Base-by-base conservation (phyloP, 2,113 vertebrate species). In the Passer domesticus region DNA sequence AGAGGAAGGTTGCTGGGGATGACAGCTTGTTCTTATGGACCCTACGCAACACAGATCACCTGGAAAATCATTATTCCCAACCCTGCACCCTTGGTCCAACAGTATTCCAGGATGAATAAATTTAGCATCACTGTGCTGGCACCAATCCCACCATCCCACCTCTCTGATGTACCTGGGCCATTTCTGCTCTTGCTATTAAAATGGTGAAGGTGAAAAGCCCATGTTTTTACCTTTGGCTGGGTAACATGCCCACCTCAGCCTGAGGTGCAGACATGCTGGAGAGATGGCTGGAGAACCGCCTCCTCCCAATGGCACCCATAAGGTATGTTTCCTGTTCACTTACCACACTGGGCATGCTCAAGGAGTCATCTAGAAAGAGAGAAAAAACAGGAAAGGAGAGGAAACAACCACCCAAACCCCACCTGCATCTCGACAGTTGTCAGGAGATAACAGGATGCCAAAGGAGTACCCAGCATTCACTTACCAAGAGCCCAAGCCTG, bases 261-360 rank as follows among this genome's bases (percentile, higher is more conserved):
- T 99, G 99, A 96, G 98, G 97, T 95, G 98, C 93, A 24, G 98
- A 98, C 27, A 98, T 93, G 92, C 98, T 98, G 46, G 99, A 99
- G 97, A 98, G 98, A 72, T 99, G 99, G 97, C 99, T 99, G 98
- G 99, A 99, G 98, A 99, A 99, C 18, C 99, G 97, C 41, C 99
- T 98, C 96, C 99, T 98, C 67, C 99, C 98, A 87, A 98, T 98
- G 97, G 98, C 89, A 44, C 98, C 98, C 94, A 99, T 98, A 91
- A 99, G 97, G 98, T 99, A 99, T 87, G 98, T 98, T 97, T 99
- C 99, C 15, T 99, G 99, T 95, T 99, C 99, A 98, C 99, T 99
- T 98, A 99, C 99, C 98, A 99, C 99, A 93, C 99, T 99, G 97
- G 99, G 99, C 95, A 99, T 99, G 95, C 99, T 99, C 77, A 99